Evolutionary conservation across 1,140 invertebrate genomes (phyloP), one percentile per base, ranked within the genome.

Genomic region (Drosophila lacteicornis): DNA sequence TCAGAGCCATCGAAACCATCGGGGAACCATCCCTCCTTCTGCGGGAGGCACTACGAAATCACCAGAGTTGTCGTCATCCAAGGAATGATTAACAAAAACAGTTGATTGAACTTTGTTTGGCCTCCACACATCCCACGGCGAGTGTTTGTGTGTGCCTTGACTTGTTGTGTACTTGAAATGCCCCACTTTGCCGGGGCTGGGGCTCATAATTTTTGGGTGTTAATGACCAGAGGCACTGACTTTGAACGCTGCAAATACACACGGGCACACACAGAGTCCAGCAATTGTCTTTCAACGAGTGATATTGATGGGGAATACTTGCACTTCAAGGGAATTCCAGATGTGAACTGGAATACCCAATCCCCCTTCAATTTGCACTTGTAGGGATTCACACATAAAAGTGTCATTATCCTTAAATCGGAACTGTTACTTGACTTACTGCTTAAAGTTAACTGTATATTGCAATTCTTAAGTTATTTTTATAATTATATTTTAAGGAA

Each of bases 101-200:
- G 76, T 79, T 79, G 67, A 79, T 79, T 79, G 76, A 79, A 73
- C 75, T 79, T 79, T 73, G 67, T 79, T 79, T 73, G 75, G 75
- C 76, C 75, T 79, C 67, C 60, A 65, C 73, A 42, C 71, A 77
- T 67, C 62, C 49, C 62, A 76, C 53, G n/a, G 42, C 50, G 47
- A 47, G 4, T 57, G 56, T 57, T 47, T 66, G 66, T 62, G 40
- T 42, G 66, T 47, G 36, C 43, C 42, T n/a, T 49, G 33, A 17
- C n/a, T 67, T 30, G 19, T 3, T 30, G 46, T 79, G 49, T 40
- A 56, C 75, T 47, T 78, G 36, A 56, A 79, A 62, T 83, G 77
- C 69, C 80, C 80, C 80, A 83, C 63, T 79, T 82, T 69, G 63
- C 40, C 19, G 50, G 30, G n/a, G 30, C 33, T 55, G 50, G 46